phyloP scores from a whole-genome alignment of 2,797 vertebrate species.

The Peromyscus attwateri region DNA sequence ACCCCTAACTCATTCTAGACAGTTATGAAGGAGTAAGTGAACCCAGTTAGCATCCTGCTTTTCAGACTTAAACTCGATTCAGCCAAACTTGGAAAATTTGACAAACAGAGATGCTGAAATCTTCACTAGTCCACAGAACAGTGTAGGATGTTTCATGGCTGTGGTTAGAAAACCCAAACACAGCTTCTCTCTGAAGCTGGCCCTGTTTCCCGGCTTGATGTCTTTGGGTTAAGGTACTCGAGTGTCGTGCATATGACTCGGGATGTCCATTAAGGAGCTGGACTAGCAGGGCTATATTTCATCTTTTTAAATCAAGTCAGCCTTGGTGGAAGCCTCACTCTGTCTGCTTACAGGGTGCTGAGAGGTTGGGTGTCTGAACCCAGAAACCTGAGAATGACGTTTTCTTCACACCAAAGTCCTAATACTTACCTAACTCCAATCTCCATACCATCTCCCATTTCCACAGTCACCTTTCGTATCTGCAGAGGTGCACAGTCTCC shows the following conservation, averaged over 20 bases:
- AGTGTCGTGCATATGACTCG: not conserved
- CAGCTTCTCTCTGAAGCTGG: not conserved
- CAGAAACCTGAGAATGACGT: not conserved
- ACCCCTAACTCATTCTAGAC: not conserved
- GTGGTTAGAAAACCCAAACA: not conserved
- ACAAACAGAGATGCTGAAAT: not conserved
- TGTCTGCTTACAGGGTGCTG: no score
- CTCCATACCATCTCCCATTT: not conserved
- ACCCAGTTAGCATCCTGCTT: not conserved
- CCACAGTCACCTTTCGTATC: not conserved
- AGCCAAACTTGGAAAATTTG: not conserved
- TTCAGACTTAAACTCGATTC: not conserved
- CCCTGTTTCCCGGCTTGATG: not conserved
- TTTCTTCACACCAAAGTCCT: not conserved
- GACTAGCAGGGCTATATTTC: not conserved
- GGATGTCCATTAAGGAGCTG: not conserved
- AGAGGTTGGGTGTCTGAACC: not conserved
- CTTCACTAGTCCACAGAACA: not conserved
- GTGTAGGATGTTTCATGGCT: not conserved
- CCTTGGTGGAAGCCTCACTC: not conserved
- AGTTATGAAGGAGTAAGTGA: no score
- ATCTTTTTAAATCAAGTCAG: not conserved
- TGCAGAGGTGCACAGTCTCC: not conserved
- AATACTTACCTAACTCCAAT: not conserved
- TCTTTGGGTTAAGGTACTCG: not conserved